Evolutionary conservation across 2,113 vertebrate genomes (phyloP), one percentile per base, ranked within the genome.

Genomic region (Corythoichthys intestinalis): DNA sequence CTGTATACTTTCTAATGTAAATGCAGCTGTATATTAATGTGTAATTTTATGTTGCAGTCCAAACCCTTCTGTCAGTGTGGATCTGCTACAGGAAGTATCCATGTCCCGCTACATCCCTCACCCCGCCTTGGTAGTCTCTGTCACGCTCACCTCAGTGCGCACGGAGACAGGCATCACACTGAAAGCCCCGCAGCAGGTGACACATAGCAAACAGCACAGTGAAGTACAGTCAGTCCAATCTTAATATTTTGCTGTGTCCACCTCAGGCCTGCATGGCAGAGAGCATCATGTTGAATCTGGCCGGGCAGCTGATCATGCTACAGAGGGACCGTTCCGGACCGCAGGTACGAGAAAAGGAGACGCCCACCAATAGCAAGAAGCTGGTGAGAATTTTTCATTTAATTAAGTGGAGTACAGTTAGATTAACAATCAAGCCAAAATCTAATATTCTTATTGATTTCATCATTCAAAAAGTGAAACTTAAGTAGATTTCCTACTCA

Each of bases 41-140:
- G 6, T 38, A 0, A 0, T 6, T 81, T 72, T 1, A 15, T 35
- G 10, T 70, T 73, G 75, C 84, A 98, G 97, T 84, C 91, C 92
- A 57, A 94, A 91, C 67, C 92, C 94, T 13, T 92, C 92, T 47
- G 94, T 93, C 73, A 91, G 86, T 86, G 91, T 99, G 87, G 95
- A 97, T 37, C 84, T 98, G 87, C 92, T 99, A 75, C 97, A 99
- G 86, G 96, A 98, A 79, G 95, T 99, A 37, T 96, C 97, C 3
- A 98, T 99, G 96, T 97, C 96, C 41, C 96, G 95, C 71, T 98
- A 98, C 82, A 98, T 99, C 87, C 96, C 97, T 86, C 97, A 99
- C 75, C 96, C 97, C 11, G 94, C 93, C 76, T 93, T 99, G 38
- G 97, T 99, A 41, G 95, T 99, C 66, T 99, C 97, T 39, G 95